A percentile compares a stretch with the other conserved stretches of the same genome.
phyloP scores from a whole-genome alignment of 2,797 vertebrate species.

The Macropus fuliginosus region DNA sequence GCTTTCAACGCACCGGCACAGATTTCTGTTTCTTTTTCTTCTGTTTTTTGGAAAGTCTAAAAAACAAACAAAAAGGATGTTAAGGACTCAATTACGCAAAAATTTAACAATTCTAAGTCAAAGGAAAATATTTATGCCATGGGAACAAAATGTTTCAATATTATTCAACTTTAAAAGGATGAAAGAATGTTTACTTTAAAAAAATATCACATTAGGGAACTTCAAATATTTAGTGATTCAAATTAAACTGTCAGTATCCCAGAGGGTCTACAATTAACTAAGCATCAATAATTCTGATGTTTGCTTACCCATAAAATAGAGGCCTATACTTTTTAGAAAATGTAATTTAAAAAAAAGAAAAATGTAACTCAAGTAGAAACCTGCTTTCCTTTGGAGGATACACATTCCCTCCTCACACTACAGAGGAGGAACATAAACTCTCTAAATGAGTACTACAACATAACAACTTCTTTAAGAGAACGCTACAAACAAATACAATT shows the following conservation, averaged over 20 bases:
- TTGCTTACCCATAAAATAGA: conserved; percentile 9
- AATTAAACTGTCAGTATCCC: neutral
- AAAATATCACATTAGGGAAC: conserved; percentile 30
- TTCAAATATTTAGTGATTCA: conserved; percentile 7
- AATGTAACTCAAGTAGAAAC: neutral
- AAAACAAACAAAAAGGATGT: conserved; percentile 66
- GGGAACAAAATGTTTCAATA: conserved; percentile 32
- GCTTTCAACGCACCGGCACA: conserved; percentile 83
- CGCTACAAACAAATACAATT: conserved; percentile 1
- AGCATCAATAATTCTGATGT: conserved; percentile 31
- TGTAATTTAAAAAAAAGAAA: neutral
- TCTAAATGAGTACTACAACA: neutral
- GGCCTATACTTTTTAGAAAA: neutral
- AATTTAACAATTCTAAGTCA: conserved; percentile 6
- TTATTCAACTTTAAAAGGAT: conserved; percentile 41
- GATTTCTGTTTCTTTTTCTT: conserved; percentile 94
- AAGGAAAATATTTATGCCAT: conserved; percentile 33
- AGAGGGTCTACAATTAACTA: neutral
- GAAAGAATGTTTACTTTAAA: conserved; percentile 29
- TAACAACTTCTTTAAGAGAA: conserved; percentile 19
- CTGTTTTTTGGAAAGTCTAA: conserved; percentile 95
- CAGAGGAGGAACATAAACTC: conserved; percentile 4
- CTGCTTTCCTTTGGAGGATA: neutral
- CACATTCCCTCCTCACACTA: neutral
- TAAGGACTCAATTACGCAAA: conserved; percentile 36